phyloP scores from a whole-genome alignment of 2,888 invertebrate species.

The Ernsta delagoae region DNA sequence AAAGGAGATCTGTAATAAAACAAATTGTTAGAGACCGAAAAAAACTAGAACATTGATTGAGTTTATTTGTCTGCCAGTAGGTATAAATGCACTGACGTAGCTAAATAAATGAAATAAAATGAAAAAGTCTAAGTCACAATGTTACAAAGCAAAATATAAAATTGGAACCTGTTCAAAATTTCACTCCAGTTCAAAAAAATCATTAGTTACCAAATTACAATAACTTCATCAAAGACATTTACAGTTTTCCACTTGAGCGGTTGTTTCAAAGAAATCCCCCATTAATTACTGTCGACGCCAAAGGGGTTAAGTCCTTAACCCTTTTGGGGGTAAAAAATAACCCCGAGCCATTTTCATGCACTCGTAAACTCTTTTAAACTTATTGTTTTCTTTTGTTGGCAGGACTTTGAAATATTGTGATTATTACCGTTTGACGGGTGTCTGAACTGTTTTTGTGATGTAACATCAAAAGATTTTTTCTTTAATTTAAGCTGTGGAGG shows the following conservation, averaged over 20 bases:
- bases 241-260: constrained; percentile 51
- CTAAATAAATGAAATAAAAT: no score
- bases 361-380: constrained; percentile 72
- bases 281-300: constrained; percentile 77
- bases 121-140: not conserved
- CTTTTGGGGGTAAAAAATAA: constrained; percentile 66
- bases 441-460: constrained; percentile 45
- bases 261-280: constrained; percentile 64
- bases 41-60: no score
- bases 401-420: constrained; percentile 77
- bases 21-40: no score
- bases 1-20: no score
- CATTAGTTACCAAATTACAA: constrained; percentile 47
- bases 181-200: constrained; percentile 18
- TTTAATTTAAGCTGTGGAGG: constrained; percentile 40
- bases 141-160: constrained; percentile 4
- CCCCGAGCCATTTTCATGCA: constrained; percentile 71
- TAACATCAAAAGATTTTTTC: constrained; percentile 38
- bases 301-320: constrained; percentile 73
- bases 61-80: no score
- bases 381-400: constrained; percentile 77
- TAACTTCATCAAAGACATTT: constrained; percentile 66
- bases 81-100: no score
- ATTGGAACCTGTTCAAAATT: constrained; percentile 8
- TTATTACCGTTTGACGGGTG: constrained; percentile 77